Conservation (phyloP, 2,888 invertebrate species). For the Bombylius discolor region DNA sequence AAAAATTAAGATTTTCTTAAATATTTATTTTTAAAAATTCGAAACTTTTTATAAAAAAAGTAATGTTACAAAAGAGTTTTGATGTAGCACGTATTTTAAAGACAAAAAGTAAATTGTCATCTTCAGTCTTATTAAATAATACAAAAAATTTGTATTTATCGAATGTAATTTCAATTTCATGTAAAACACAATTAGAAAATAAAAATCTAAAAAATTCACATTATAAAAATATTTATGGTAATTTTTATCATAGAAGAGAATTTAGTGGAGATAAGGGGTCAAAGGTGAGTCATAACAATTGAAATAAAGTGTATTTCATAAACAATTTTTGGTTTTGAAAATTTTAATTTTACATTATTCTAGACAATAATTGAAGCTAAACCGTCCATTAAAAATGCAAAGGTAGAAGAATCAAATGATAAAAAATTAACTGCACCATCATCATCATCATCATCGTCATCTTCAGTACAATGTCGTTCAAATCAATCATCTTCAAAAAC, state of each 20-base stretch:
- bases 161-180: too few relatives aligned
- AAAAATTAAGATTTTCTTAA: too few relatives aligned
- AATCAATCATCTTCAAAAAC: neutral
- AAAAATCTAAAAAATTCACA: too few relatives aligned
- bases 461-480: neutral
- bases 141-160: too few relatives aligned
- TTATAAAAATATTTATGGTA: too few relatives aligned
- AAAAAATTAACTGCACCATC: neutral
- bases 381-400: neutral
- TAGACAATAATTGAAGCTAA: neutral
- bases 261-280: neutral
- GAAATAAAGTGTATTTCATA: neutral
- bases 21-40: too few relatives aligned
- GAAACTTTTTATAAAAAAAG: neutral
- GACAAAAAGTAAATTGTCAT: neutral
- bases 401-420: neutral
- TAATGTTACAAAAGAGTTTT: conserved; percentile 4
- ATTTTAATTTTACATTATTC: neutral
- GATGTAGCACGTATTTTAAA: conserved; percentile 5
- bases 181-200: too few relatives aligned
- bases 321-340: neutral
- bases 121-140: neutral
- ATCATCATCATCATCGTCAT: neutral
- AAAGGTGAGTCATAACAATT: neutral
- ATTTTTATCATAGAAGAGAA: neutral